phyloP scores from a whole-genome alignment of 2,797 vertebrate species.

The Anableps anableps region DNA sequence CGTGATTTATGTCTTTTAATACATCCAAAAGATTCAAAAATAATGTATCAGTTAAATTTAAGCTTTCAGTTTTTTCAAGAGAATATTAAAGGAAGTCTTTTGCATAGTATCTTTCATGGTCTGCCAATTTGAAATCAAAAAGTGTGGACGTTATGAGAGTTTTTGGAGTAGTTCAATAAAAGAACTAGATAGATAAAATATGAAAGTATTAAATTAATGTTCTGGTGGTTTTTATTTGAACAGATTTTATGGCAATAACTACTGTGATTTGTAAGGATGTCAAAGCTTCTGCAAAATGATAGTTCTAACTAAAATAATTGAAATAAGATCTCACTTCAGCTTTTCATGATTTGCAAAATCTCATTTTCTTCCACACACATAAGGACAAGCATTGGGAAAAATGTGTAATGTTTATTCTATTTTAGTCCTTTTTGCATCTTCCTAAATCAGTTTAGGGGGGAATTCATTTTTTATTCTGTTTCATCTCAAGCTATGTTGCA shows the following conservation, averaged over 20 bases:
- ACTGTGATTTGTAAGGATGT: conserved; percentile 18
- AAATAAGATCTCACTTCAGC: not conserved
- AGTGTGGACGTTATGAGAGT: conserved; percentile 4
- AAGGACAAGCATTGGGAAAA: not conserved
- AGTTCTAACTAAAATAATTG: conserved; percentile 3
- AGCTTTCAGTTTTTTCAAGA: not conserved
- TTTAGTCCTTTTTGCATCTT: conserved; percentile 9
- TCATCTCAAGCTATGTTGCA: conserved; percentile 21
- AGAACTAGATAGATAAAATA: conserved; percentile 16
- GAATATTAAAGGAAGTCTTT: conserved; percentile 4
- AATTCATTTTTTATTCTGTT: conserved; percentile 29
- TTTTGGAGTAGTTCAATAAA: conserved; percentile 15
- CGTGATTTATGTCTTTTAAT: not conserved
- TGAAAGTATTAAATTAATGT: conserved; percentile 5
- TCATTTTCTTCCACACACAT: not conserved
- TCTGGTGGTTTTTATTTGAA: conserved; percentile 7
- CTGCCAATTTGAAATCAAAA: conserved; percentile 25
- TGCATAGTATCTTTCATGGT: conserved; percentile 10
- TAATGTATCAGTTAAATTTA: not conserved
- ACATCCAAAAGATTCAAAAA: conserved; percentile 5
- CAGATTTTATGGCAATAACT: conserved; percentile 13
- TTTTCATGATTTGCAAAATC: conserved; percentile 10
- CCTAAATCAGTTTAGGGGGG: not conserved
- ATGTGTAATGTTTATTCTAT: not conserved
- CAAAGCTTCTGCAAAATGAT: conserved; percentile 4